Percentiles rank a stretch among this genome's conserved stretches.
Evolutionary conservation across 2,797 vertebrate species (phyloP).

Genomic region (Tadarida brasiliensis): DNA sequence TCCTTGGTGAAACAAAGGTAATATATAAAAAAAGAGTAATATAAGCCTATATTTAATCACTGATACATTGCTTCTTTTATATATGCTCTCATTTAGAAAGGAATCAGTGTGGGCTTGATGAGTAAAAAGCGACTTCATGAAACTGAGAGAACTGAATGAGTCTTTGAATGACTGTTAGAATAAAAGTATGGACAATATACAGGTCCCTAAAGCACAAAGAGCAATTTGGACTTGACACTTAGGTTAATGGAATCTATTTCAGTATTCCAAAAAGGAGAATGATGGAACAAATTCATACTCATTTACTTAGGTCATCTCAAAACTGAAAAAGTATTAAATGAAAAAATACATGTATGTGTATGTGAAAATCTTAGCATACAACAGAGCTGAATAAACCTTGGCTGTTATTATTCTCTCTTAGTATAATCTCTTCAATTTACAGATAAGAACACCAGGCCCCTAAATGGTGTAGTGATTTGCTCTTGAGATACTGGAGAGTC

Average conservation of each 20-base stretch:
- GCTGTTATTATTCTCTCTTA: background rate
- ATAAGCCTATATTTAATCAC: background rate
- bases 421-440: background rate
- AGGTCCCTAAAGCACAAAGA: background rate
- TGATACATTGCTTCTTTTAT: background rate
- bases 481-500: background rate
- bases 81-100: background rate
- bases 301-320: background rate
- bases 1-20: slow-evolving; percentile 1
- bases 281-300: background rate
- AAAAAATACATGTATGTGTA: background rate
- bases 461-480: background rate
- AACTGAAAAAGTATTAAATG: background rate
- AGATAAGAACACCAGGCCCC: background rate
- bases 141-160: background rate
- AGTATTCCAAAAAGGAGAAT: background rate
- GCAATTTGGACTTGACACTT: background rate
- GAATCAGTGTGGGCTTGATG: background rate
- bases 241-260: background rate
- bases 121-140: background rate
- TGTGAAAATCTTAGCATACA: background rate
- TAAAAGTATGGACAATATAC: background rate
- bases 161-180: background rate
- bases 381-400: background rate
- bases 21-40: background rate